Conservation (phyloP, 2,888 invertebrate species). For the Teleiodes luculella region DNA sequence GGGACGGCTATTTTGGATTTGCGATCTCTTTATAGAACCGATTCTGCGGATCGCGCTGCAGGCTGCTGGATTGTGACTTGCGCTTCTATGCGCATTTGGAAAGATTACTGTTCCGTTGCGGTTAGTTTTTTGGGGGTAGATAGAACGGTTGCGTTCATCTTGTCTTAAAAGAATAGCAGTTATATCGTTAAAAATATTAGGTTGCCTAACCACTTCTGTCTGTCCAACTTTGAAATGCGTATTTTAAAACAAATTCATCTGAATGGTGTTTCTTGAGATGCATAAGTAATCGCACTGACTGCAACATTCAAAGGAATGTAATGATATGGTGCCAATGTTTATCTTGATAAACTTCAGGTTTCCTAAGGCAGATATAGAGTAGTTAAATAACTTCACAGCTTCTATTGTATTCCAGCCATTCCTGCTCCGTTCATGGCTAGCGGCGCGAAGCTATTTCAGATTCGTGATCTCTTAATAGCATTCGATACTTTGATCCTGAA, state of each 20-base stretch:
- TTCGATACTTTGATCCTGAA: slow-evolving; percentile 46
- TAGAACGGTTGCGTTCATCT: no score
- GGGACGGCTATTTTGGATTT: slow-evolving; percentile 64
- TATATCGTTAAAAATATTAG: no score
- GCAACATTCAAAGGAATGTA: neutral
- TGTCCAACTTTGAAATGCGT: no score
- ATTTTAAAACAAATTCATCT: no score
- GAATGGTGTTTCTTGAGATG: no score
- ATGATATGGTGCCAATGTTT: slow-evolving; percentile 1
- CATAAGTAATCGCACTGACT: no score
- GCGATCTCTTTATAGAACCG: slow-evolving; percentile 48
- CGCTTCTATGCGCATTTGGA: neutral
- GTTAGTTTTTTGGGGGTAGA: no score
- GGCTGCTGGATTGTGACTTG: neutral
- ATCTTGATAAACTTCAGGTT: slow-evolving; percentile 9
- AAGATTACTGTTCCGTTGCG: neutral
- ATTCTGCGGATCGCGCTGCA: slow-evolving; percentile 15
- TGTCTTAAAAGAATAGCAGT: no score
- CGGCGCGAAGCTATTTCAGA: slow-evolving; percentile 57
- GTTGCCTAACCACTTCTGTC: no score
- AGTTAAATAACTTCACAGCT: slow-evolving; percentile 4
- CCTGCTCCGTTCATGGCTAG: slow-evolving; percentile 42
- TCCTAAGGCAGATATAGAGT: neutral
- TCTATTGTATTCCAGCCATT: slow-evolving; percentile 38
- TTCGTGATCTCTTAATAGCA: slow-evolving; percentile 68